Conservation (phyloP, 2,113 vertebrate genomes). For the Danionella cerebrum region DNA sequence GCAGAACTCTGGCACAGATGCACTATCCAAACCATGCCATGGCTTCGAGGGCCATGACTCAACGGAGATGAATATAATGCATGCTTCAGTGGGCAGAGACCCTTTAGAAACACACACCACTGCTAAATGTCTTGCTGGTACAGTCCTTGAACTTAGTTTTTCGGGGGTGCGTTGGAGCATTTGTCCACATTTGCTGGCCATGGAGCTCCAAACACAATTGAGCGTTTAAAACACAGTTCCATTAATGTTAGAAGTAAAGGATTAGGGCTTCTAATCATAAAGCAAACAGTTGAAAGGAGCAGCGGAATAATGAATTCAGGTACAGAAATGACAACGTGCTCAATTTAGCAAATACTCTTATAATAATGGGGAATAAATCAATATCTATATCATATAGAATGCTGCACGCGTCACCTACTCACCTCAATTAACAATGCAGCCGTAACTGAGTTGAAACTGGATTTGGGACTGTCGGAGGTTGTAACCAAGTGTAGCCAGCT, state of each 20-base stretch:
- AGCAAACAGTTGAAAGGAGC: constrained; percentile 18
- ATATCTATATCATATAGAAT: too few species aligned
- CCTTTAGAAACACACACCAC: constrained; percentile 5
- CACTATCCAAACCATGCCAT: background rate
- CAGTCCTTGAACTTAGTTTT: constrained; percentile 14
- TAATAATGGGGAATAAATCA: too few species aligned
- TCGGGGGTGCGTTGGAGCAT: constrained; percentile 2
- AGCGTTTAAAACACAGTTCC: constrained; percentile 14
- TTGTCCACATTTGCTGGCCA: background rate
- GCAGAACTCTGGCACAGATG: background rate
- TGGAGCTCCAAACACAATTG: constrained; percentile 14
- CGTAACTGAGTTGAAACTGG: too few species aligned
- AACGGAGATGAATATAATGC: background rate
- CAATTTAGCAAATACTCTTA: constrained; percentile 23
- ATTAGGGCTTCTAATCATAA: constrained; percentile 32
- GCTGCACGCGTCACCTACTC: too few species aligned
- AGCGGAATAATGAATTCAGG: constrained; percentile 27
- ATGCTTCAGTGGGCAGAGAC: background rate
- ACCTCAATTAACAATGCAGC: too few species aligned
- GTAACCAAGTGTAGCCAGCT: too few species aligned
- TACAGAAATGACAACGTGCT: background rate
- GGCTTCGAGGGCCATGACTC: background rate
- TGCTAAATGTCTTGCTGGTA: constrained; percentile 2
- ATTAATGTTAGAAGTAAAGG: constrained; percentile 13
- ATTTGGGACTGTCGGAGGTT: too few species aligned